Base-by-base conservation (phyloP, 53 echinoderm and acorn worm species). In the Echinarachnius parma region DNA sequence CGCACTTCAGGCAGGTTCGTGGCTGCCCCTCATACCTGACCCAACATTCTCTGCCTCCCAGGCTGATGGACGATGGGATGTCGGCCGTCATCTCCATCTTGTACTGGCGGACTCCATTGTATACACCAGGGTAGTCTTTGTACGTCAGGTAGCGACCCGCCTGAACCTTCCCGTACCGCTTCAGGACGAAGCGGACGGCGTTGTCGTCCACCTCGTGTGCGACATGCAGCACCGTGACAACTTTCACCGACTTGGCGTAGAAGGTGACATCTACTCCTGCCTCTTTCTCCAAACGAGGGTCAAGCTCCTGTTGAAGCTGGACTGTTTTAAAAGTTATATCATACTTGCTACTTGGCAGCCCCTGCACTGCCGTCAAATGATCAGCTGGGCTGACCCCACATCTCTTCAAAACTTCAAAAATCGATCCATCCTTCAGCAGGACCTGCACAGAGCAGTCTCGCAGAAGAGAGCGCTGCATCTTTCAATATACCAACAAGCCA, bases 61-160 rank as follows among this genome's bases (percentile, higher is more conserved):
- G 19, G 30, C 64, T 46, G 11, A 83, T 25, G 21, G 76, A 28
- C 7, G 81, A 81, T 3, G 74, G 81, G 9, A 81, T 75, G 21
- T 74, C 50, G 1, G 3, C 19, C 20, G 47, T 31, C 8, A 83
- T 2, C 19, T 65, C 58, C 58, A 83, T 65, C 22, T 29, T 26
- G 26, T 83, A 83, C 29, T 77, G 83, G 1, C 83, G 37, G 1
- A 47, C 35, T 13, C 81, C 81, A 34, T 81, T 81, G 29, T 53
- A 81, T 4, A 72, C 46, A 9, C 16, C 25, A 0, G 80, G 80
- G 39, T 66, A 45, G 0, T 68, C 80, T 33, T 9, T 4, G 31
- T 57, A 32, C 5, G 16, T 24, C 15, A 37, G 37, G 10, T 65
- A 42, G 0, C 80, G 37, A 3, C 53, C 50, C 0, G 60, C 69